Evolutionary conservation across 2,113 vertebrate genomes (phyloP), one percentile per base, ranked within the genome.

Genomic region (Muscicapa adusta): DNA sequence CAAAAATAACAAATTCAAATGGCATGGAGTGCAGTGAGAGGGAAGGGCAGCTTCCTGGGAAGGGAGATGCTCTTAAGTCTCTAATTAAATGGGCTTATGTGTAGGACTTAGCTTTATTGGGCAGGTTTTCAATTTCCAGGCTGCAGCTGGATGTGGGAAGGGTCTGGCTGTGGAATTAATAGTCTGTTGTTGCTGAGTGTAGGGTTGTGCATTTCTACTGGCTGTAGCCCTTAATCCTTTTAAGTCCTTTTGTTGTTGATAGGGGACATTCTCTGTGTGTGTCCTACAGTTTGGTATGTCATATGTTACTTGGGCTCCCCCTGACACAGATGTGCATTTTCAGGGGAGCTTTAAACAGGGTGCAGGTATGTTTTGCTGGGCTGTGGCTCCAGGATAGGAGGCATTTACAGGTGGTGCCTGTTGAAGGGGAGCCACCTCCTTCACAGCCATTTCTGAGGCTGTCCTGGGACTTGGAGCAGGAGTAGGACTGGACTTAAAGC

Each of bases 121-220:
- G 16, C 31, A 73, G 14, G 14, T 34, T 93, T 90, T 57, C 62
- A 68, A 90, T 75, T 74, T 63, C 19, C 31, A 58, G 36, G 43
- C 56, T 54, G 40, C 80, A 91, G n/a, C 79, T 90, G 85, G 47
- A 45, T 34, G 33, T 77, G 48, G 80, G 72, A 74, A 86, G 68
- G 68, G 63, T 34, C 22, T 84, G 24, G 19, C 65, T 86, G 47
- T 34, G 51, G 43, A 65, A 50, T 74, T 56, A 22, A 1, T 12
- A 53, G 19, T 29, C 71, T 65, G 42, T 31, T 92, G n/a, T 53
- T 94, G 43, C 54, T 45, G 75, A 53, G 26, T 5, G 0, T 26
- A 36, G 38, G 7, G n/a, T 38, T 89, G 40, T 86, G 68, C 33
- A 74, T 53, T 83, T 71, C 57, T 75, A 0, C 47, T 63, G 48